Evolutionary conservation across 2,113 vertebrate genomes (phyloP).

Genomic region (Osmerus mordax): DNA sequence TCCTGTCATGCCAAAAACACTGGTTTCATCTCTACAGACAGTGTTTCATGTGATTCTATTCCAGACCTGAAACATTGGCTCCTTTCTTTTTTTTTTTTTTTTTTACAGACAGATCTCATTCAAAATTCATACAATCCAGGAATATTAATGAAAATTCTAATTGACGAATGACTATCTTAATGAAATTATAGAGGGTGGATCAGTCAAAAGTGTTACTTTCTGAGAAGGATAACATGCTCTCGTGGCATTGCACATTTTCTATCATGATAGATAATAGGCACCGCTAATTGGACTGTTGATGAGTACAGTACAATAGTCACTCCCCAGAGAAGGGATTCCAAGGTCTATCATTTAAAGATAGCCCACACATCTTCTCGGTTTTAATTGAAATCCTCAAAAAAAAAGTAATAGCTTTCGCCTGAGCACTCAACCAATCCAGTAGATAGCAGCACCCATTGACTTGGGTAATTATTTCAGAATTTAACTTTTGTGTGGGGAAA

Average conservation of each 20-base stretch:
- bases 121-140: conserved; percentile 48
- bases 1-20: no score
- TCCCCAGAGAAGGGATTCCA: conserved; percentile 56
- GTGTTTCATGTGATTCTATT: neutral
- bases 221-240: conserved; percentile 54
- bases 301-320: conserved; percentile 59
- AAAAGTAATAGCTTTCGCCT: conserved; percentile 69
- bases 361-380: conserved; percentile 51
- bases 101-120: conserved; percentile 24
- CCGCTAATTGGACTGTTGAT: conserved; percentile 69
- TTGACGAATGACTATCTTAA: conserved; percentile 65
- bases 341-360: conserved; percentile 67
- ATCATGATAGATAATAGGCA: conserved; percentile 61
- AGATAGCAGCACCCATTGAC: conserved; percentile 66
- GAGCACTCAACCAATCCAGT: conserved; percentile 68
- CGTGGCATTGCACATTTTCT: conserved; percentile 57
- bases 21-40: no score
- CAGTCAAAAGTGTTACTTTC: conserved; percentile 62
- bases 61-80: neutral
- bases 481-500: conserved; percentile 49
- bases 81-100: conserved; percentile 52
- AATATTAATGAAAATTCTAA: conserved; percentile 65
- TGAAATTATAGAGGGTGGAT: conserved; percentile 66
- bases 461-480: conserved; percentile 71
- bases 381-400: conserved; percentile 70